Base-by-base conservation (phyloP, 2,113 vertebrate species). In the Trogon surrucura region DNA sequence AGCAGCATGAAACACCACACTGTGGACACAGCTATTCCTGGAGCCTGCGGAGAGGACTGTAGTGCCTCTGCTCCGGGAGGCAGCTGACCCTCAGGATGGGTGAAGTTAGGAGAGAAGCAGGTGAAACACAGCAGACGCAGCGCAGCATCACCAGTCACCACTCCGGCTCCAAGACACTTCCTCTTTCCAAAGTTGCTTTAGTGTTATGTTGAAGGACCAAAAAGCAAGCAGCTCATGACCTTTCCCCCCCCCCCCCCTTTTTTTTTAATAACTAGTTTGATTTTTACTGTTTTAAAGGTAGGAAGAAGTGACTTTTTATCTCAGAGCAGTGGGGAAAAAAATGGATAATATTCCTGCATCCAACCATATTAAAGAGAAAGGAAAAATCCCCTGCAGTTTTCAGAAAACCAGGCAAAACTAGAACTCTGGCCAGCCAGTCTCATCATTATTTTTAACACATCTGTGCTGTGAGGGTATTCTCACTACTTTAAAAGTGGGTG, bases 121-220 rank as follows among this genome's bases (percentile, higher is more conserved):
- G 38, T 21, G 64, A 48, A 86, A 80, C 26, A 32, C 3, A 0
- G 12, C 62, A 54, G 57, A 25, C 30, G 80, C 74, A n/a, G 54
- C 2, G 1, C 1, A 0, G 70, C 32, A 71, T 74, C 8, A 1
- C 51, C 47, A 2, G 0, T 16, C 2, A 0, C 27, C 0, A 5
- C 48, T 72, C 27, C 36, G 2, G 62, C 80, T 69, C 48, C 0
- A 3, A 16, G 78, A 22, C 0, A 6, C 66, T 95, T 96, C 91
- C 70, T 85, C 80, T 34, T 90, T 34, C 54, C 8, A 10, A 44
- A 3, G 32, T 89, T 81, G 64, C 88, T 26, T 70, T 2, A 23
- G 16, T 2, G 29, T 36, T 16, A 62, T 10, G 4, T 23, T 12
- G 66, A 75, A 51, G 38, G 38, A 61, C 18, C 44, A 7, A 61